phyloP scores from a whole-genome alignment of 1,140 invertebrate genomes.

The Scylla paramamosain region DNA sequence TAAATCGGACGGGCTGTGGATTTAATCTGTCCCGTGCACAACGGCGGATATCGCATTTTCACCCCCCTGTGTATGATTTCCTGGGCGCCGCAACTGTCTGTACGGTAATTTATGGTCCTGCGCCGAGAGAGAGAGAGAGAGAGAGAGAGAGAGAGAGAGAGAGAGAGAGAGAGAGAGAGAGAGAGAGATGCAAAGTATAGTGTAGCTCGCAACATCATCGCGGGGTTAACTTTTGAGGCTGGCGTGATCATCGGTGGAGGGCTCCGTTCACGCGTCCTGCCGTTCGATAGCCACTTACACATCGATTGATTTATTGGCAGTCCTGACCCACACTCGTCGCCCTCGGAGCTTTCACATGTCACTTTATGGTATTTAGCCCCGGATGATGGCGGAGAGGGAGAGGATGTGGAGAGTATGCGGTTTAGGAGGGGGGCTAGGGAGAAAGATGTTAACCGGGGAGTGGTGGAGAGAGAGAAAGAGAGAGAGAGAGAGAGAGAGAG shows the following conservation, averaged over 20 bases:
- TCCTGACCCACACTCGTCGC: not conserved
- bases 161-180: not conserved
- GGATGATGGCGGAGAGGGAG: not conserved
- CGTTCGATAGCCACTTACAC: slow-evolving; percentile 10
- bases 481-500: not conserved
- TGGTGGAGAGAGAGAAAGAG: not conserved
- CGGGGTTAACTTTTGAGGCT: not conserved
- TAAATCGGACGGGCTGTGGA: slow-evolving; percentile 53
- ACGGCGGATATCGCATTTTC: slow-evolving; percentile 56
- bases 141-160: not conserved
- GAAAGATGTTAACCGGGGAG: not conserved
- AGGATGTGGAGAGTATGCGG: not conserved
- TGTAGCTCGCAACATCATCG: not conserved
- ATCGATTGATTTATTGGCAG: slow-evolving; percentile 23
- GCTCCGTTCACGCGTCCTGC: not conserved
- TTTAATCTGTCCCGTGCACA: slow-evolving; percentile 60
- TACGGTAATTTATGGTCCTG: not conserved
- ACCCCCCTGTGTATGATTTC: slow-evolving; percentile 54
- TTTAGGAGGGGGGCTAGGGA: not conserved
- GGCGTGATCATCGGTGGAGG: not conserved
- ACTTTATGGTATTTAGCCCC: not conserved
- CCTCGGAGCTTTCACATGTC: slow-evolving; percentile 10
- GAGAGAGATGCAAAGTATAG: not conserved
- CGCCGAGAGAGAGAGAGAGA: not conserved
- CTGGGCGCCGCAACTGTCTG: slow-evolving; percentile 27